Evolutionary conservation across 2,797 vertebrate species (phyloP), one percentile per base, ranked within the genome.

Genomic region (Lacerta viridis): DNA sequence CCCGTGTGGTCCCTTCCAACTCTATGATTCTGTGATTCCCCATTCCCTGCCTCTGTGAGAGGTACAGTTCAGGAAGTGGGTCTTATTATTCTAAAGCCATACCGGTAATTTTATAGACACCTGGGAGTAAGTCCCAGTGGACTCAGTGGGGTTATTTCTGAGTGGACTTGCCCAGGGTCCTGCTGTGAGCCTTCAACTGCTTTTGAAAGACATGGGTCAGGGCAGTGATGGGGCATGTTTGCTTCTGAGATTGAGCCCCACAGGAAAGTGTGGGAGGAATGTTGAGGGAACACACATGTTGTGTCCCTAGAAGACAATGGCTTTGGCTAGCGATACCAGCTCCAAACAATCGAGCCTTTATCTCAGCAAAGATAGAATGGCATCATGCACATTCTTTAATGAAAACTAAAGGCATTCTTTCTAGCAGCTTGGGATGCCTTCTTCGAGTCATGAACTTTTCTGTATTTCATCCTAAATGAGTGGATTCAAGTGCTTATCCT

Each of bases 351-450:
- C 5, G 33, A 50, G n/a, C 3, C n/a, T 90, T 87, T 90, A 77
- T 74, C 5, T 7, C 33, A 18, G 50, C 64, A 36, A 80, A 84
- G 87, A 4, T 36, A 6, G 1, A 36, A 0, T 8, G 83, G 77
- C 87, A 77, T 77, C 83, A 64, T 84, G 5, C 68, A 18, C 89
- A 87, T 83, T 55, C 89, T 87, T 84, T 25, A 25, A 41, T 15
- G 13, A 69, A 87, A 77, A 41, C 89, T 59, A 27, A 74, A 87
- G 55, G 27, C 27, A 80, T 87, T 87, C 85, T 41, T 80, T 29
- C 88, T 41, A 84, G 64, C 88, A 83, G 39, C 20, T 89, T 79
- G 83, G 0, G 80, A 74, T 1, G 77, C 90, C 82, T 27, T 85
- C 7, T 29, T 33, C 72, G 1, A 90, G 84, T 74, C 82, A 0